Conservation (phyloP, 2,797 vertebrate genomes). For the Leptatherina wallacei region DNA sequence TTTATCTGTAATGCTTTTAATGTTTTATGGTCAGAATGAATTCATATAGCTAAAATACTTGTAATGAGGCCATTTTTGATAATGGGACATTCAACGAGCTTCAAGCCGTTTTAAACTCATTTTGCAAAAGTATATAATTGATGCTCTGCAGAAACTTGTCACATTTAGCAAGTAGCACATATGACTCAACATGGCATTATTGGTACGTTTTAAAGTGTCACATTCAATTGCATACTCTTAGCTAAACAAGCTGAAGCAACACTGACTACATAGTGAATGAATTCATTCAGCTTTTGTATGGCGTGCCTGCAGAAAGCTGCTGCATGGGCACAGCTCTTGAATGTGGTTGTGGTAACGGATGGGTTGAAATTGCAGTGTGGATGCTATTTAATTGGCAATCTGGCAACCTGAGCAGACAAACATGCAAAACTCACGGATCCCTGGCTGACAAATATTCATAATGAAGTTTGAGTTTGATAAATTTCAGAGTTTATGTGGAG, state of each 20-base stretch:
- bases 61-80: background rate
- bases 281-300: background rate
- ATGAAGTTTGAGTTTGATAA: background rate
- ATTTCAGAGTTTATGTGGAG: background rate
- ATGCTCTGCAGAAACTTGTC: conserved; percentile 12
- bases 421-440: background rate
- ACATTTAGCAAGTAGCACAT: background rate
- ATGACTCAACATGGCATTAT: background rate
- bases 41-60: background rate
- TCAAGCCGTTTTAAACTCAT: background rate
- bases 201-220: conserved; percentile 8
- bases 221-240: background rate
- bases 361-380: background rate
- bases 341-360: background rate
- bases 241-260: conserved; percentile 2
- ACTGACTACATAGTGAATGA: background rate
- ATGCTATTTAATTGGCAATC: background rate
- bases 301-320: background rate
- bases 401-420: conserved; percentile 3
- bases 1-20: no score
- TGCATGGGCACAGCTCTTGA: background rate
- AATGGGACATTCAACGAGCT: conserved; percentile 4
- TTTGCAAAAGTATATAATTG: background rate
- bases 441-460: background rate
- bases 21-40: background rate